These are phyloP conservation scores for Cheilosia pagana DNA, from an alignment of 2,888 invertebrate species.

Conservation along the genomic window DNA sequence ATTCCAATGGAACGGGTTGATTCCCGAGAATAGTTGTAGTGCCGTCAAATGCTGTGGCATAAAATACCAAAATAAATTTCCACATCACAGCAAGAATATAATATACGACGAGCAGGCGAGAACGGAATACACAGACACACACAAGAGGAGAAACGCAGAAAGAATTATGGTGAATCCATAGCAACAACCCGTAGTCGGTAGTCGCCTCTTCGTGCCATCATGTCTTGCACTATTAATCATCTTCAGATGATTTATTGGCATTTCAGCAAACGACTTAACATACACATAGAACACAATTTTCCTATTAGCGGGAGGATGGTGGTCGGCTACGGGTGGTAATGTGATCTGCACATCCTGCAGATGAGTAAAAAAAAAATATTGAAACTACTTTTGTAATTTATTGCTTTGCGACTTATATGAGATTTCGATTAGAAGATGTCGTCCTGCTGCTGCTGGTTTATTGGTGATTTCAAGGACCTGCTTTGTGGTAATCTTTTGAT, in stretches of 20 bases:
- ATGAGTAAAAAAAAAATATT: conserved; percentile 36
- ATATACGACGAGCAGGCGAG: not conserved
- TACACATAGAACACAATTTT: conserved; percentile 63
- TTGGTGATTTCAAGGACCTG: not conserved
- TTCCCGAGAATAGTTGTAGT: conserved; percentile 42
- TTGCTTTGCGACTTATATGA: conserved; percentile 59
- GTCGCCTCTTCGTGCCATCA: conserved; percentile 12
- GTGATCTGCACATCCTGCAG: conserved; percentile 19
- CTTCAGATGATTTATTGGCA: conserved; percentile 70
- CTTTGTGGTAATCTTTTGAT: too few species aligned
- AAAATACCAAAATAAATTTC: conserved; percentile 55
- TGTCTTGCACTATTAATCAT: conserved; percentile 66
- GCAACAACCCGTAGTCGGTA: conserved; percentile 26
- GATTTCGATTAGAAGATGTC: conserved; percentile 61
- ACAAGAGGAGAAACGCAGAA: not conserved
- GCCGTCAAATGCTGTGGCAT: conserved; percentile 38
- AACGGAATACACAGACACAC: conserved; percentile 3
- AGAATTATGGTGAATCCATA: conserved; percentile 30
- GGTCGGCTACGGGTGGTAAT: conserved; percentile 13
- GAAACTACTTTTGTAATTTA: conserved; percentile 58
- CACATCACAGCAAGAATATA: conserved; percentile 16
- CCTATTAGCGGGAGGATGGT: conserved; percentile 49
- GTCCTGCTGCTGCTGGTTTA: not conserved
- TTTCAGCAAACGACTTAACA: conserved; percentile 58
- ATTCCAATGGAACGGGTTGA: conserved; percentile 41